Evolutionary conservation across 2,888 invertebrate species (phyloP), one percentile per base, ranked within the genome.

Genomic region (Bombylius discolor): DNA sequence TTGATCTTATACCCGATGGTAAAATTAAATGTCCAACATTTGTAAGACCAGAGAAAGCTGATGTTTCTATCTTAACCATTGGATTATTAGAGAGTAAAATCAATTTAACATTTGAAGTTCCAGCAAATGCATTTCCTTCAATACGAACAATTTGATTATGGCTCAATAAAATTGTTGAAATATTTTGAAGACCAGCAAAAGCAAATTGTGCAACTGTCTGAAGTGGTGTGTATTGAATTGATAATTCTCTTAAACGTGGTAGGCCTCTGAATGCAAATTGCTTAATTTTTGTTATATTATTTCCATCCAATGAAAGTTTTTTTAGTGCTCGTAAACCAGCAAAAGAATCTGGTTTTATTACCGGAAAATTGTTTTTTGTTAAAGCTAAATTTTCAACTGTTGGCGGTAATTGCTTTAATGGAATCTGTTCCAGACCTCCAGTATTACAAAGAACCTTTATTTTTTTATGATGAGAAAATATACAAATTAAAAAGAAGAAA

Each of bases 391-490:
- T 91, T 70, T 87, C 88, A 64, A 93, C 87, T 55, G 84, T 82
- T 33, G 82, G 70, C 32, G 90, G 88, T 64, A 94, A 77, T 62
- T 83, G 80, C 61, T 80, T 79, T 56, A 85, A 79, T 51, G 90
- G 91, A 63, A 91, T 89, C 67, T 87, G 87, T 59, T 82, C 81
- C 65, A 91, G 77, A 57, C 85, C 84, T 60, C 89, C 89, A 61
- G 88, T 89, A 78, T 91, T 90, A 79, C 91, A 91, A 68, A 90
- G 81, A 64, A 91, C 89, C 91, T 91, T 79, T 52, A 74, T 78
- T 62, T 66, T n/a, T 62, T 11, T 36, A 36, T 36, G 2, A 36
- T 36, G 23, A 23, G 23, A 23, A 23, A 23, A 23, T 23, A 23
- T 23, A 23, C 23, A 23, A 23, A 23, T 23, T 23, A 3, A 23